phyloP scores from a whole-genome alignment of 2,797 vertebrate genomes.

The Tokudaia muenninki region DNA sequence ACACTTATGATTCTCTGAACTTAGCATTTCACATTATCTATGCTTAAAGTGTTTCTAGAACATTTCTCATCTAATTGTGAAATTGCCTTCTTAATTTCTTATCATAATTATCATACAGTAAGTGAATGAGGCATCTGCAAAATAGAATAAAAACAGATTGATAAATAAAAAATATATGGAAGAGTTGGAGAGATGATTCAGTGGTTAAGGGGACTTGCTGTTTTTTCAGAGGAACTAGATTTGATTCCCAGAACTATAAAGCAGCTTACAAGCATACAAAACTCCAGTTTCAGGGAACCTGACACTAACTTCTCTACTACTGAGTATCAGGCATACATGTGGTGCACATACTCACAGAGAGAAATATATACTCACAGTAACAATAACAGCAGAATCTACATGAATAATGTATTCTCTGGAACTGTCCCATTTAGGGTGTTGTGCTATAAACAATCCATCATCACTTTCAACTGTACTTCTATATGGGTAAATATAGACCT shows the following conservation, averaged over 20 bases:
- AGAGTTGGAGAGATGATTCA: background rate
- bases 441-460: background rate
- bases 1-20: constrained; percentile 33
- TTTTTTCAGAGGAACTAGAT: background rate
- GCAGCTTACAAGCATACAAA: background rate
- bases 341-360: too few species aligned
- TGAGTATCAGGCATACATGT: background rate
- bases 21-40: constrained; percentile 36
- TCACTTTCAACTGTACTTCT: background rate
- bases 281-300: too few species aligned
- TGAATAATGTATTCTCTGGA: background rate
- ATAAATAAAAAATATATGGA: background rate
- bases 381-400: background rate
- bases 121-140: background rate
- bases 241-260: background rate
- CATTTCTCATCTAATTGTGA: constrained; percentile 46
- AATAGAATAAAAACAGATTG: background rate
- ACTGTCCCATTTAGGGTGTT: background rate
- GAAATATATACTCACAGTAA: background rate
- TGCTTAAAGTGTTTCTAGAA: constrained; percentile 13
- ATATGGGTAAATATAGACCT: background rate
- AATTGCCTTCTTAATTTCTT: constrained; percentile 49
- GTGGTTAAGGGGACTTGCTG: background rate
- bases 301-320: background rate
- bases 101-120: constrained; percentile 28